Evolutionary conservation across 2,113 vertebrate genomes (phyloP).

Genomic region (Nanorana parkeri): DNA sequence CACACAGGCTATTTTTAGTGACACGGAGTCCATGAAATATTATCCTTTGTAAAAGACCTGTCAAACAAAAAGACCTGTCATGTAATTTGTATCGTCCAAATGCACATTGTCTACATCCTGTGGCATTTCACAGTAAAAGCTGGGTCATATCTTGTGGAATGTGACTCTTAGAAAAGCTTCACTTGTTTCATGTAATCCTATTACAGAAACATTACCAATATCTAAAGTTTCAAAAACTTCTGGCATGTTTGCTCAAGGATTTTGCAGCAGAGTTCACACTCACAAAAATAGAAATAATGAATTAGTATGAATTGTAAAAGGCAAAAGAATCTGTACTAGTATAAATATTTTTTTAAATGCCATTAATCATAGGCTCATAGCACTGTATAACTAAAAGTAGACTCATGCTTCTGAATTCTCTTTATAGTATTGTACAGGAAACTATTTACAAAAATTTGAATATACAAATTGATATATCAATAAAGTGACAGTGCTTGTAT

Average conservation of each 20-base stretch:
- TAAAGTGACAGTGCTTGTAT: too few species aligned
- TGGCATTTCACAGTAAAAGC: not conserved
- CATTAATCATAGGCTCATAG: too few species aligned
- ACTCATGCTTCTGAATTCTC: too few species aligned
- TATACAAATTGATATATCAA: too few species aligned
- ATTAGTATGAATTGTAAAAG: too few species aligned
- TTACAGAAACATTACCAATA: not conserved
- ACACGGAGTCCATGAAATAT: constrained; percentile 20
- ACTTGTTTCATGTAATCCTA: not conserved
- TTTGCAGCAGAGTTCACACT: not conserved
- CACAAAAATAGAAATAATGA: too few species aligned
- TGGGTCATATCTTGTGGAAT: not conserved
- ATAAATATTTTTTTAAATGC: too few species aligned
- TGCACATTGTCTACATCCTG: not conserved
- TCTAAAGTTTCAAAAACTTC: not conserved
- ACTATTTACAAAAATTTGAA: too few species aligned
- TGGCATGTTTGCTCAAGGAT: not conserved
- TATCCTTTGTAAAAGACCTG: not conserved
- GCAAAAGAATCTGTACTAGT: too few species aligned
- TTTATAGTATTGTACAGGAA: too few species aligned
- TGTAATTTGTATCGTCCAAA: constrained; percentile 1
- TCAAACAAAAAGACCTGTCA: constrained; percentile 12
- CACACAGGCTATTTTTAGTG: constrained; percentile 8
- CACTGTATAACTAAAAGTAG: too few species aligned
- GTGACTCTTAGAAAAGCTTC: not conserved